Conservation (phyloP, 2,113 vertebrate genomes). For the Perca schrenkii region DNA sequence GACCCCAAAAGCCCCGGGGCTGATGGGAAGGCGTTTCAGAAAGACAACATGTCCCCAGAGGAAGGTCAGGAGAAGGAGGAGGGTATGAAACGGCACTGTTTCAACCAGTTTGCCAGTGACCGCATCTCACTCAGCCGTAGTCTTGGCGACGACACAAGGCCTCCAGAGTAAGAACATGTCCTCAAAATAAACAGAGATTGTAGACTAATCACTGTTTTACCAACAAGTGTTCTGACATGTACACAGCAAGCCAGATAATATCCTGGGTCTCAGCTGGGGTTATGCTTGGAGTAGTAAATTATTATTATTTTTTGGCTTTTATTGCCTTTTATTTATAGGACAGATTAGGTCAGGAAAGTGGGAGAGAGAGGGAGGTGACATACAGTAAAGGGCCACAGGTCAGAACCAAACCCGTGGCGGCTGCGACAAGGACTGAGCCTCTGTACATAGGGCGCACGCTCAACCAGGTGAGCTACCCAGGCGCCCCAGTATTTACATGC, state of each 20-base stretch:
- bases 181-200: not conserved
- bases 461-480: no score
- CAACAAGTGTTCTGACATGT: conserved; percentile 19
- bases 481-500: conserved; percentile 22
- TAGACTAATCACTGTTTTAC: conserved; percentile 29
- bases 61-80: conserved; percentile 91
- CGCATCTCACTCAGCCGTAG: conserved; percentile 93
- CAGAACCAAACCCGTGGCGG: no score
- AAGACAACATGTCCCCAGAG: conserved; percentile 83
- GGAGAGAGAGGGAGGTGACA: no score
- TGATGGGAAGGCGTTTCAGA: conserved; percentile 87
- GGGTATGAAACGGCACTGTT: conserved; percentile 94
- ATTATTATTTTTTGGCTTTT: conserved; percentile 30
- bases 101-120: conserved; percentile 97
- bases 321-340: no score
- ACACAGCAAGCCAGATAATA: conserved; percentile 33
- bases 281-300: conserved; percentile 22
- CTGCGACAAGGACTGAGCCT: no score
- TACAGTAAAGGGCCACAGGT: no score
- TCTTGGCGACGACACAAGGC: conserved; percentile 93
- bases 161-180: conserved; percentile 89
- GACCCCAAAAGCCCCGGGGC: conserved; percentile 87
- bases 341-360: no score
- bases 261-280: not conserved
- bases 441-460: no score